Evolutionary conservation across 2,888 invertebrate species (phyloP).

Genomic region (Mellilla xanthometata): DNA sequence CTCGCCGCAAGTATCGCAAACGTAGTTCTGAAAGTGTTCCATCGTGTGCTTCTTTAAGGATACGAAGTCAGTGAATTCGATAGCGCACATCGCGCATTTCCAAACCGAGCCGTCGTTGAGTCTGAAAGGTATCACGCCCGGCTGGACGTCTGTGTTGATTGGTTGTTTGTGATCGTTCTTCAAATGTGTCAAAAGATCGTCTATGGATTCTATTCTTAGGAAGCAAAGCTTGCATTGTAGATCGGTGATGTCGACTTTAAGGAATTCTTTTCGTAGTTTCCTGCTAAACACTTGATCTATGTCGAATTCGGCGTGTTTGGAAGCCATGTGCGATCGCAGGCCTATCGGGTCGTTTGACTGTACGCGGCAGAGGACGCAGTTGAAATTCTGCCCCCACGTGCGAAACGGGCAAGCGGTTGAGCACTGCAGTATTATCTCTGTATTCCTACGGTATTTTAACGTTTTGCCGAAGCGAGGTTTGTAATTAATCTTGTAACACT

Average conservation of each 20-base stretch:
- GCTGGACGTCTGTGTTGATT: constrained; percentile 66
- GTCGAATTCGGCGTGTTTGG: constrained; percentile 67
- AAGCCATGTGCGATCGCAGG: constrained; percentile 66
- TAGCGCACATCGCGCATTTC: constrained; percentile 71
- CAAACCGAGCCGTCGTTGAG: constrained; percentile 66
- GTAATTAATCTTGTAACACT: constrained; percentile 68
- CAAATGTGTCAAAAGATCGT: constrained; percentile 63
- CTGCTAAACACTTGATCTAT: constrained; percentile 68
- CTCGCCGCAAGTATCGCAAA: constrained; percentile 74
- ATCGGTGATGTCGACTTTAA: constrained; percentile 72
- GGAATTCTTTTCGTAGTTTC: constrained; percentile 67
- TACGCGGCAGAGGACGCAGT: constrained; percentile 69
- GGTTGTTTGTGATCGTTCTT: constrained; percentile 74
- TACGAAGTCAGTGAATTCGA: constrained; percentile 67
- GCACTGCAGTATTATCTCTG: constrained; percentile 71
- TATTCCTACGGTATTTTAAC: constrained; percentile 67
- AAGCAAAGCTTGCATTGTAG: constrained; percentile 73
- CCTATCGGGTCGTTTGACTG: constrained; percentile 74
- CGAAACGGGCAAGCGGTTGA: constrained; percentile 73
- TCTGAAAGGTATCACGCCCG: constrained; percentile 71
- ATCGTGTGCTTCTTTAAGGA: constrained; percentile 68
- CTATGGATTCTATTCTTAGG: constrained; percentile 60
- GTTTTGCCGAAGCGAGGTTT: constrained; percentile 71
- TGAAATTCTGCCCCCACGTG: constrained; percentile 75
- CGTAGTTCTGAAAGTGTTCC: constrained; percentile 72